phyloP scores from a whole-genome alignment of 2,888 invertebrate species.

The Rhynchonema sp. region DNA sequence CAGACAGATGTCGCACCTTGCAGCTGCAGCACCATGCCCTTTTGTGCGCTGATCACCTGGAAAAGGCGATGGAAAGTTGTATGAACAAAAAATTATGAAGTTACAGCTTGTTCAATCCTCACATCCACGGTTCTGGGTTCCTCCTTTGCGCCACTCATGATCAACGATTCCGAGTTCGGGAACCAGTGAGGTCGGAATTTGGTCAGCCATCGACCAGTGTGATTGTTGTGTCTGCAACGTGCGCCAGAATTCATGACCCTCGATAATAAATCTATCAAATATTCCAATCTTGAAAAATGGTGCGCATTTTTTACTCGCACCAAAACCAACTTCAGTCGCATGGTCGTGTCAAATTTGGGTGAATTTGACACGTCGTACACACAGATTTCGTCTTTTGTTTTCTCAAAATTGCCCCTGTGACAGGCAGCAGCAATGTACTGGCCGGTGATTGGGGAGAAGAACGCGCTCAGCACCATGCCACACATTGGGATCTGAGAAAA shows the following conservation, averaged over 20 bases:
- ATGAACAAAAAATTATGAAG: neutral
- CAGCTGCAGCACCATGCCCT: neutral
- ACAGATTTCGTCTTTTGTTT: constrained; percentile 10
- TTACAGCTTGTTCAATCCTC: no score
- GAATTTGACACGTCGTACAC: neutral
- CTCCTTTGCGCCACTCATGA: constrained; percentile 32
- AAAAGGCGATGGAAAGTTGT: neutral
- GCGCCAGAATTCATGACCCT: no score
- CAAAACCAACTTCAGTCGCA: no score
- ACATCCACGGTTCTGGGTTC: constrained; percentile 25
- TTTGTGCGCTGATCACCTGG: neutral
- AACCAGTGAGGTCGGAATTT: constrained; percentile 33
- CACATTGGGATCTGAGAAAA: neutral
- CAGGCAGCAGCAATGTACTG: constrained; percentile 29
- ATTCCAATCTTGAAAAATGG: no score
- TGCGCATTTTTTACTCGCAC: no score
- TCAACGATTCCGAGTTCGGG: constrained; percentile 31
- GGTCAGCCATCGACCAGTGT: constrained; percentile 34
- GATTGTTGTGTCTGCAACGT: constrained; percentile 32
- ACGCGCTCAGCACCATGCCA: constrained; percentile 14
- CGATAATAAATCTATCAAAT: no score
- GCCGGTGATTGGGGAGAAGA: constrained; percentile 33
- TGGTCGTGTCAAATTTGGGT: no score
- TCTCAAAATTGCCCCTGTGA: constrained; percentile 29
- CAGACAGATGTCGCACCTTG: neutral